These are phyloP conservation scores for Bruchidius siliquastri DNA, from an alignment of 2,888 invertebrate species.

Conservation along the genomic window DNA sequence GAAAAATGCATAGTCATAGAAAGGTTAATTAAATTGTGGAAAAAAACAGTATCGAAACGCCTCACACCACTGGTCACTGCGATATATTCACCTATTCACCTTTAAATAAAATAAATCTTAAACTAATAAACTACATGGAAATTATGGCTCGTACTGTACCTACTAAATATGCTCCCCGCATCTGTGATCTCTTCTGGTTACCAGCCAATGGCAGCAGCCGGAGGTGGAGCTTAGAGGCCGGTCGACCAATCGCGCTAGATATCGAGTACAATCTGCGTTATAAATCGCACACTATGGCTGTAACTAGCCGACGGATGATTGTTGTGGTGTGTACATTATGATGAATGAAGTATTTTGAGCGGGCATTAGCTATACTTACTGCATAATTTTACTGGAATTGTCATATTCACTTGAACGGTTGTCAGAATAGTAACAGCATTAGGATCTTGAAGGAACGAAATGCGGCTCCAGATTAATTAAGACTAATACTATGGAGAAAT, in stretches of 20 bases:
- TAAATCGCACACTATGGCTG: background rate
- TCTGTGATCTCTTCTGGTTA: background rate
- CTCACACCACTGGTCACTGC: no score
- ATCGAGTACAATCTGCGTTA: background rate
- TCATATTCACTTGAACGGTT: no score
- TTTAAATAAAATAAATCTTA: background rate
- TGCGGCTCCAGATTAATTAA: no score
- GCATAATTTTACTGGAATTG: no score
- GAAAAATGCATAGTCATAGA: no score
- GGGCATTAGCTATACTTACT: background rate
- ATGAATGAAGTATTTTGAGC: background rate
- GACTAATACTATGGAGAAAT: no score
- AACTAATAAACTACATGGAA: background rate
- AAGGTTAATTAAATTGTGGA: no score
- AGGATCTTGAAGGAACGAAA: no score
- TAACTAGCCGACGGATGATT: background rate
- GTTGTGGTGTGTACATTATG: background rate
- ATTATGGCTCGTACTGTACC: background rate
- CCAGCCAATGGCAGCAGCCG: background rate
- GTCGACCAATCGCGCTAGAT: background rate
- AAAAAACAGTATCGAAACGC: no score
- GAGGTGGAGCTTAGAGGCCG: background rate
- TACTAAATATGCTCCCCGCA: background rate
- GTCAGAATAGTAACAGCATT: no score
- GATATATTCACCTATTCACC: no score